A percentile compares a stretch with the other conserved stretches of the same genome.
Conservation (phyloP, 2,888 invertebrate genomes). For the Trachelus tabidus region DNA sequence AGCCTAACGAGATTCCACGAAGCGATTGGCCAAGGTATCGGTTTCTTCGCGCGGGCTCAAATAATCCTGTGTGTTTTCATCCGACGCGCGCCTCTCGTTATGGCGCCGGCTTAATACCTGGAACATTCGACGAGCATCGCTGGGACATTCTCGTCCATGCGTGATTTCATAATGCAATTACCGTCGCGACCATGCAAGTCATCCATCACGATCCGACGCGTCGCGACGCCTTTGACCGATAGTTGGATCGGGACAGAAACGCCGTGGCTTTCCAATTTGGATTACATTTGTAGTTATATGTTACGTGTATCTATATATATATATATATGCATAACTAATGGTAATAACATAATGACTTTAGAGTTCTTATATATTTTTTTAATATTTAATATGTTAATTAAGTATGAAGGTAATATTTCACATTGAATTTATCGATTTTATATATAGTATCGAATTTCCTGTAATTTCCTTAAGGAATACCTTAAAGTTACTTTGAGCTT, state of each 20-base stretch:
- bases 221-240: background rate
- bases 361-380: background rate
- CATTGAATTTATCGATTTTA: background rate
- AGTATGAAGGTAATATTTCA: background rate
- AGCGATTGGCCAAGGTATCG: background rate
- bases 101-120: background rate
- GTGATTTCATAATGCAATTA: conserved; percentile 12
- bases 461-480: background rate
- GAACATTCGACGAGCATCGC: background rate
- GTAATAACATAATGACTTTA: background rate
- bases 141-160: background rate
- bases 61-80: background rate
- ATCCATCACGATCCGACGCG: background rate
- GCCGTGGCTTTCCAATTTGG: background rate
- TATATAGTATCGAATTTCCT: background rate
- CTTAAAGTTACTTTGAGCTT: background rate
- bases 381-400: background rate
- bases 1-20: background rate
- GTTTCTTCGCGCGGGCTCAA: background rate
- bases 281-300: background rate
- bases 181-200: background rate
- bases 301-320: background rate
- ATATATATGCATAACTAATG: background rate
- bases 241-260: background rate
- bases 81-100: background rate